These are phyloP conservation scores for Folsomia candida DNA, from an alignment of 2,888 invertebrate genomes.

Conservation along the genomic window DNA sequence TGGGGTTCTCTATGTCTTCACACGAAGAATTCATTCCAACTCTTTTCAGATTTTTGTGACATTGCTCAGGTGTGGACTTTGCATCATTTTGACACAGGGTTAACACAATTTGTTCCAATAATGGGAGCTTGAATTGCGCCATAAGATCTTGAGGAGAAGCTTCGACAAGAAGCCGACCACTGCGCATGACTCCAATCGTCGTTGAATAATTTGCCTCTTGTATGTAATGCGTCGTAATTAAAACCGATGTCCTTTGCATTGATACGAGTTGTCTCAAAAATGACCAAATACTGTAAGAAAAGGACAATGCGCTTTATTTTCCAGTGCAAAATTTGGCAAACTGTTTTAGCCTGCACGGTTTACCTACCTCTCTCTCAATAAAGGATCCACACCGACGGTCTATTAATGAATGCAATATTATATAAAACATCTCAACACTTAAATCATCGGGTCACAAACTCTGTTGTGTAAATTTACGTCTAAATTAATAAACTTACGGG, in stretches of 20 bases:
- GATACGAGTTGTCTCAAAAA: slow-evolving; percentile 33
- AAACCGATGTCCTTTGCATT: slow-evolving; percentile 31
- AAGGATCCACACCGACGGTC: slow-evolving; percentile 81
- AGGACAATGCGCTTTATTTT: too few relatives aligned
- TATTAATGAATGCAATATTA: slow-evolving; percentile 13
- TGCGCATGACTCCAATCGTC: too few relatives aligned
- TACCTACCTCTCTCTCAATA: slow-evolving; percentile 73
- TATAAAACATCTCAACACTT: background rate
- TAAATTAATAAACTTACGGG: slow-evolving; percentile 56
- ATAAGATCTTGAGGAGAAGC: slow-evolving; percentile 32
- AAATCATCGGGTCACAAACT: too few relatives aligned
- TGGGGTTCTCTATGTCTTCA: slow-evolving; percentile 19
- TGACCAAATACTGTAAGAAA: slow-evolving; percentile 37
- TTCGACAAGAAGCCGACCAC: too few relatives aligned
- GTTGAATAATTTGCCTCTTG: too few relatives aligned
- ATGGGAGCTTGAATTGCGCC: slow-evolving; percentile 20
- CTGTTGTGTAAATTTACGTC: too few relatives aligned
- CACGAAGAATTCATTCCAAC: slow-evolving; percentile 29
- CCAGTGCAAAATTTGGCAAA: too few relatives aligned
- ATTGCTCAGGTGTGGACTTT: too few relatives aligned
- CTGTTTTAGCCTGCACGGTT: too few relatives aligned
- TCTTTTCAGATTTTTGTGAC: too few relatives aligned
- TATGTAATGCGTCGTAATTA: slow-evolving; percentile 45
- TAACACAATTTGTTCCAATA: slow-evolving; percentile 41
- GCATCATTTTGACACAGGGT: slow-evolving; percentile 37